Percentiles rank a stretch among this genome's conserved stretches.
These are phyloP conservation scores for Lamprologus sp. DNA, from an alignment of 2,113 vertebrate species.

Conservation along the genomic window DNA sequence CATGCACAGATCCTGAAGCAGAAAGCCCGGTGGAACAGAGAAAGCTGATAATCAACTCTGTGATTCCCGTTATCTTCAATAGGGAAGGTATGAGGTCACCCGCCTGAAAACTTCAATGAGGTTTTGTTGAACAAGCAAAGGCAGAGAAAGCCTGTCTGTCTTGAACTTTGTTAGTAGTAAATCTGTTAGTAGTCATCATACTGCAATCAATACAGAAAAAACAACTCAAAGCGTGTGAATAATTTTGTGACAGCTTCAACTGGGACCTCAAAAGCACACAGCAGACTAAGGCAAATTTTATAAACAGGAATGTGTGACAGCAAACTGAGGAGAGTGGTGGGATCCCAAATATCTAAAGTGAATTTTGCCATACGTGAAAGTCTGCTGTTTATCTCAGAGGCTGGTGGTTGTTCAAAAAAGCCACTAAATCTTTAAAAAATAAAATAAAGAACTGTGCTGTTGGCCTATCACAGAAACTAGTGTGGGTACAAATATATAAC, in stretches of 20 bases:
- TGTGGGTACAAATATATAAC: background rate
- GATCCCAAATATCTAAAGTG: background rate
- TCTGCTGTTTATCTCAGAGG: background rate
- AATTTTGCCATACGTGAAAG: background rate
- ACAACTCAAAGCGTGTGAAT: background rate
- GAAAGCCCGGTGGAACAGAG: background rate
- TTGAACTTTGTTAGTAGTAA: background rate
- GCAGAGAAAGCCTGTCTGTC: background rate
- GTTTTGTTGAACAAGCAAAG: background rate
- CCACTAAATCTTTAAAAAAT: background rate
- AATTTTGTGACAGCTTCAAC: background rate
- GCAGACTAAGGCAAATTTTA: rapidly evolving
- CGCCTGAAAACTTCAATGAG: background rate
- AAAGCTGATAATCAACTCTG: background rate
- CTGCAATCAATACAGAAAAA: background rate
- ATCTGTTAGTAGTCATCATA: background rate
- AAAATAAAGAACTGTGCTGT: rapidly evolving
- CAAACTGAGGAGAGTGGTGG: background rate
- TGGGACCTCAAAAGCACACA: background rate
- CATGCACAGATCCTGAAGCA: background rate
- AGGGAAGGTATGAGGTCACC: background rate
- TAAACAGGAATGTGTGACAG: background rate
- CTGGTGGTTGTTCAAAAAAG: rapidly evolving
- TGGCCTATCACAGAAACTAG: background rate
- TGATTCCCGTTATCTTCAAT: background rate